Evolutionary conservation across 2,113 vertebrate species (phyloP), one percentile per base, ranked within the genome.

Genomic region (Epinephelus lanceolatus): DNA sequence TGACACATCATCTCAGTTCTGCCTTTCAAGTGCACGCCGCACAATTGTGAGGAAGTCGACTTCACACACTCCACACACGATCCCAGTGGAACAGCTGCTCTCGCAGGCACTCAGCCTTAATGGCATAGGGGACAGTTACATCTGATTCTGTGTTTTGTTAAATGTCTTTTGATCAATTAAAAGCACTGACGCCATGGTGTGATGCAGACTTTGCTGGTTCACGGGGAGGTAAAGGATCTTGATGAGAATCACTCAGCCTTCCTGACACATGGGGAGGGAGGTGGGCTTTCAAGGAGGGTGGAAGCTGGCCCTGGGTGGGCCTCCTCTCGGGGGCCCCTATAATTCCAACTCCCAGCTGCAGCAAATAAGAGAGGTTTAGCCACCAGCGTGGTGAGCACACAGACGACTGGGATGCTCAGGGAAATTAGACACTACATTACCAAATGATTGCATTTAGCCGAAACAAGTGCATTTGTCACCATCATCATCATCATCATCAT

Each of bases 111-210:
- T 81, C 84, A 78, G 30, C 81, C 78, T 73, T 88, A 86, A 90
- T 80, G 57, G 85, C 84, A 72, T 59, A 75, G 53, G 66, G 83
- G 86, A 87, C 73, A 71, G 83, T 78, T 83, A 77, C 86, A 84
- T 86, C 84, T 88, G 67, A 81, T 80, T 89, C 78, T 80, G 55
- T 89, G 76, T 86, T 78, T 87, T 74, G 60, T 91, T 87, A 81
- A 88, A 93, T 81, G 82, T 86, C 86, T 90, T 88, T 71, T 85
- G 88, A 94, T 93, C 87, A 93, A 91, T 94, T 93, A 92, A 90
- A 86, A 89, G 90, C 89, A 73, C 60, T 75, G 89, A 88, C 71
- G 73, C 85, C 84, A 89, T 74, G 81, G 82, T 89, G 93, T 74
- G 89, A 88, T 51, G 85, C 75, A 74, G 89, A 78, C 78, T 83